A percentile compares a stretch with the other conserved stretches of the same genome.
phyloP scores from a whole-genome alignment of 1,140 invertebrate species.

The Scaptodrosophila lebanonensis region DNA sequence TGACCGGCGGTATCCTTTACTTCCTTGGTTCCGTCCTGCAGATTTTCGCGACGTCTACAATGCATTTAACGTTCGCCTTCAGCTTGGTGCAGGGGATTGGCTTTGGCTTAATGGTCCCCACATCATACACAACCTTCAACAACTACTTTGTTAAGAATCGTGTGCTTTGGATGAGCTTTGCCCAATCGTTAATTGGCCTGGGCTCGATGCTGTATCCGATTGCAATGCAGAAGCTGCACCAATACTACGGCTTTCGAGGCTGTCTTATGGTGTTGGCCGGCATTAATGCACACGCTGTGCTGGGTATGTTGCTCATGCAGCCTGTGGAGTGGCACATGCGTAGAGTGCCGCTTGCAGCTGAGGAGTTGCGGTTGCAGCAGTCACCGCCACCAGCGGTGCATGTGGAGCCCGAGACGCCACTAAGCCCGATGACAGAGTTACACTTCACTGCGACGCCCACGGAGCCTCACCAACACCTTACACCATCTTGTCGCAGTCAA shows the following conservation, averaged over 20 bases:
- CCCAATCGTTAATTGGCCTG: conserved; percentile 80
- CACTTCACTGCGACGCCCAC: conserved; percentile 12
- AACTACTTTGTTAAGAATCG: conserved; percentile 80
- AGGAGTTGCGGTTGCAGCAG: conserved; percentile 61
- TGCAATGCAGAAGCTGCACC: conserved; percentile 78
- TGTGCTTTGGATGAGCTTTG: conserved; percentile 80
- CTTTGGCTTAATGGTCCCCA: conserved; percentile 80
- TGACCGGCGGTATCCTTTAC: conserved; percentile 79
- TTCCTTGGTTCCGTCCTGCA: conserved; percentile 79
- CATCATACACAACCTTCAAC: conserved; percentile 80
- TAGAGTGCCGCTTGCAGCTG: conserved; percentile 57
- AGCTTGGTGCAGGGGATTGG: conserved; percentile 80
- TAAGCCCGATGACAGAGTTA: conserved; percentile 13
- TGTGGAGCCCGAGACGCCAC: conserved; percentile 50
- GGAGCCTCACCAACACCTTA: background rate
- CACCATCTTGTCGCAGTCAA: background rate
- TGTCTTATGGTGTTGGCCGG: conserved; percentile 81
- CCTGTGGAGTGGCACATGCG: conserved; percentile 84
- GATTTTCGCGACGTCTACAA: conserved; percentile 79
- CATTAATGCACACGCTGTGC: conserved; percentile 81
- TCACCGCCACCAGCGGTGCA: conserved; percentile 15
- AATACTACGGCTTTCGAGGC: conserved; percentile 81
- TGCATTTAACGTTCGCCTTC: conserved; percentile 79
- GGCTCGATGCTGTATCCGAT: conserved; percentile 80
- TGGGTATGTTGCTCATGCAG: conserved; percentile 82